Evolutionary conservation across 2,797 vertebrate genomes (phyloP).

Genomic region (Microcaecilia unicolor): DNA sequence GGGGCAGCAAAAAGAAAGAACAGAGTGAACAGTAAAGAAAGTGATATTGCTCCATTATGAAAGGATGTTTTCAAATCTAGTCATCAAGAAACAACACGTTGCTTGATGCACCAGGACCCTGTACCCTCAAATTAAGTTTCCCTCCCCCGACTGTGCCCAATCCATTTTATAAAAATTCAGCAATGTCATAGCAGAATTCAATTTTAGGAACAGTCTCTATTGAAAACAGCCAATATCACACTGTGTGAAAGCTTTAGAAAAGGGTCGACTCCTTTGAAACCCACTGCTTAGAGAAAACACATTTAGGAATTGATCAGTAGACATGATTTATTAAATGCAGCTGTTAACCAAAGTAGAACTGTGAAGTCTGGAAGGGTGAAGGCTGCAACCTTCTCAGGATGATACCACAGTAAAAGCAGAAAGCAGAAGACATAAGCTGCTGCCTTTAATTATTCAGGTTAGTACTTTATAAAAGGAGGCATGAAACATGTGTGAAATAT

Average conservation of each 20-base stretch:
- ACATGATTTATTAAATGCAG: too few species aligned
- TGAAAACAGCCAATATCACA: too few species aligned
- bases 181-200: too few species aligned
- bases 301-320: too few species aligned
- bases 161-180: too few species aligned
- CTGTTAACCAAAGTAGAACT: too few species aligned
- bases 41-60: slow-evolving; percentile 28
- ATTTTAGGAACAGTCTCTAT: too few species aligned
- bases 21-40: slow-evolving; percentile 24
- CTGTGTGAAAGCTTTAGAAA: too few species aligned
- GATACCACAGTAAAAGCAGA: slow-evolving; percentile 49
- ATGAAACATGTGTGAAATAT: slow-evolving; percentile 70
- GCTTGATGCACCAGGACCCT: slow-evolving; percentile 13
- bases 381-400: slow-evolving; percentile 26
- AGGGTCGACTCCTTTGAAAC: too few species aligned
- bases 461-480: slow-evolving; percentile 61
- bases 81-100: slow-evolving; percentile 14
- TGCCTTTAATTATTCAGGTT: slow-evolving; percentile 47
- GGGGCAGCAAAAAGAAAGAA: slow-evolving; percentile 24
- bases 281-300: too few species aligned
- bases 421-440: slow-evolving; percentile 47
- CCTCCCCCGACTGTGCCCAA: too few species aligned
- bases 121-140: too few species aligned
- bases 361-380: slow-evolving; percentile 12
- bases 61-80: slow-evolving; percentile 16